These are phyloP conservation scores for Porites australiensis DNA, from an alignment of 64 coral and sea anemone species.

Conservation along the genomic window DNA sequence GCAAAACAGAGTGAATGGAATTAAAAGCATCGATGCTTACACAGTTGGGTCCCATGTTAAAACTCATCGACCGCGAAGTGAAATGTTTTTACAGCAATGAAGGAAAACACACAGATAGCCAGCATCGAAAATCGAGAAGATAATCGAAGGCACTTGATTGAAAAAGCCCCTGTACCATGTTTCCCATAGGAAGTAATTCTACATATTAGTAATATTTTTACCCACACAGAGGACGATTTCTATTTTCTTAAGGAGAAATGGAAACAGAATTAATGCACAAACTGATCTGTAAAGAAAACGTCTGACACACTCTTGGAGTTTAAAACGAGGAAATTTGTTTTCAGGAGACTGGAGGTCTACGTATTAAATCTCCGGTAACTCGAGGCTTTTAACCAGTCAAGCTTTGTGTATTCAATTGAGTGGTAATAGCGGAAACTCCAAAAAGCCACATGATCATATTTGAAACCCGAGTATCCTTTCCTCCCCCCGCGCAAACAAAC, in stretches of 20 bases:
- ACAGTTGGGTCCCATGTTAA: constrained; percentile 70
- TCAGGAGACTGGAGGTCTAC: constrained; percentile 32
- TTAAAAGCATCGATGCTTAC: constrained; percentile 80
- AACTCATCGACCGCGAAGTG: constrained; percentile 55
- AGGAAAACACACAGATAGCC: constrained; percentile 59
- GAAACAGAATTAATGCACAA: too few relatives aligned
- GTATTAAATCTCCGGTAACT: constrained; percentile 63
- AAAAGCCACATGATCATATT: constrained; percentile 92
- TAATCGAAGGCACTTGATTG: constrained; percentile 34
- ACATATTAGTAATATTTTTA: neutral
- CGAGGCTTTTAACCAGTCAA: constrained; percentile 89
- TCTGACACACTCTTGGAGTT: neutral
- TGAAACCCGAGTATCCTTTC: constrained; percentile 98
- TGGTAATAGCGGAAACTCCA: constrained; percentile 97
- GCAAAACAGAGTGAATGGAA: constrained; percentile 77
- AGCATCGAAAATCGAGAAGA: constrained; percentile 45
- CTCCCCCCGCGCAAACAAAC: constrained; percentile 83
- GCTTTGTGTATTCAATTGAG: constrained; percentile 91
- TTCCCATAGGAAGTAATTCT: neutral
- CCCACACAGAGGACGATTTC: constrained; percentile 9
- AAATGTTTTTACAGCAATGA: constrained; percentile 47
- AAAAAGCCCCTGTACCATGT: constrained; percentile 4
- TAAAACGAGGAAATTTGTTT: constrained; percentile 31
- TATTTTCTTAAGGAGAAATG: too few relatives aligned
- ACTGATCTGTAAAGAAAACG: too few relatives aligned